Evolutionary conservation across 2,113 vertebrate species (phyloP), one percentile per base, ranked within the genome.

Genomic region (Pachypanchax playfairii): DNA sequence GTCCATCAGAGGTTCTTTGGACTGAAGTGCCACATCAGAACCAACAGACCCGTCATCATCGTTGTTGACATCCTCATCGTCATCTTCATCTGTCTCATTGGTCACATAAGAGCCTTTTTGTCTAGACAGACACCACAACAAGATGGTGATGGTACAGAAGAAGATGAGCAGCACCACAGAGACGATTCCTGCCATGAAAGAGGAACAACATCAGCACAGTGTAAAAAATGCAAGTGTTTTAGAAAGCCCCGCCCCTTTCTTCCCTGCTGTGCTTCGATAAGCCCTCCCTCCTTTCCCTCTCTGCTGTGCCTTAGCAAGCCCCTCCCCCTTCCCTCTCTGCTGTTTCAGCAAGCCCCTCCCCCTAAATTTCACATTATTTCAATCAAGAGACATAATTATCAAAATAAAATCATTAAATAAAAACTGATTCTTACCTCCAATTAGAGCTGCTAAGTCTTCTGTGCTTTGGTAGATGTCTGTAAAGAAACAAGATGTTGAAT

Each of bases 51-150:
- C 69, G 0, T 74, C 68, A 0, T 43, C 20, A 4, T 46, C 47
- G 0, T 73, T 18, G 8, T 52, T 36, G 0, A 5, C n/a, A 0
- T 18, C 29, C 0, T 35, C 9, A 35, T 46, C 41, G 1, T 48
- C 56, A 1, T 44, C 52, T 0, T 47, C 60, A 18, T 83, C 64
- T 11, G 2, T 28, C 82, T 85, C 85, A 2, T 79, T 79, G 51
- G 82, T 83, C 33, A 4, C 14, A 26, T 87, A 87, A 0, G 73
- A 81, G 20, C 85, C 85, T 53, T 79, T 85, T 0, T 64, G 70
- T 50, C 82, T 53, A 61, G 42, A 58, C 31, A 65, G 48, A 4
- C 9, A 64, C 82, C 85, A 85, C 48, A 81, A 38, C 53, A 77
- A 1, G 36, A 73, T 24, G 0, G 10, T 42, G 0, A 38, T 8